Evolutionary conservation across 2,113 vertebrate species (phyloP), one percentile per base, ranked within the genome.

Genomic region (Gavialis gangeticus): DNA sequence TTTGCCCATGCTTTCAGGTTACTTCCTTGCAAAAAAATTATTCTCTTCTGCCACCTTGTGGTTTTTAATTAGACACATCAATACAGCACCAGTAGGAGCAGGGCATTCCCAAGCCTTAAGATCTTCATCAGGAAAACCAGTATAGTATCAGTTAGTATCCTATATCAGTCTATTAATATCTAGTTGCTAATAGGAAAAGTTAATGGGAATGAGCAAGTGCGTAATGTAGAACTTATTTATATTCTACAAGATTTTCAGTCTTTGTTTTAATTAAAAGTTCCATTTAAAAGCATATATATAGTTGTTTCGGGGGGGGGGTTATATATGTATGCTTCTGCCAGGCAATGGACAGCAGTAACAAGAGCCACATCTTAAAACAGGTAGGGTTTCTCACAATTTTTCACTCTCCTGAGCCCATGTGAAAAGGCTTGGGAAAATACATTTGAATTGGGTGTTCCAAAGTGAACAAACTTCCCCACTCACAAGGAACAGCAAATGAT

Each of bases 21-120:
- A n/a, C 59, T 62, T 22, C 75, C 27, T 5, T 64, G 82, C 62
- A 81, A 24, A 88, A 46, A 87, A 76, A 21, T 83, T 94, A 86
- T 90, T 96, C 93, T 93, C 94, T 93, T 64, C 96, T 96, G 96
- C 96, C 96, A 96, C 89, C 96, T 13, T 78, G 90, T 13, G 94
- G 94, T 6, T 75, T 1, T 22, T 12, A 1, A 37, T 75, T 82
- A 66, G 75, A 69, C 5, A 27, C 64, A 77, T 62, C 55, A 71
- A 59, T 2, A 25, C 54, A 87, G 86, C 64, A 76, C 73, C 63
- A 28, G 1, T 1, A 10, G 16, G 73, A 12, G n/a, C 18, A 22
- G 14, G 15, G 4, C 37, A 15, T 0, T 16, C 7, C 56, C 46
- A 54, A 0, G 0, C 54, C 64, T 30, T 77, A 17, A 0, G 2